These are phyloP conservation scores for Toxotes jaculatrix DNA, from an alignment of 2,113 vertebrate species.

Conservation along the genomic window DNA sequence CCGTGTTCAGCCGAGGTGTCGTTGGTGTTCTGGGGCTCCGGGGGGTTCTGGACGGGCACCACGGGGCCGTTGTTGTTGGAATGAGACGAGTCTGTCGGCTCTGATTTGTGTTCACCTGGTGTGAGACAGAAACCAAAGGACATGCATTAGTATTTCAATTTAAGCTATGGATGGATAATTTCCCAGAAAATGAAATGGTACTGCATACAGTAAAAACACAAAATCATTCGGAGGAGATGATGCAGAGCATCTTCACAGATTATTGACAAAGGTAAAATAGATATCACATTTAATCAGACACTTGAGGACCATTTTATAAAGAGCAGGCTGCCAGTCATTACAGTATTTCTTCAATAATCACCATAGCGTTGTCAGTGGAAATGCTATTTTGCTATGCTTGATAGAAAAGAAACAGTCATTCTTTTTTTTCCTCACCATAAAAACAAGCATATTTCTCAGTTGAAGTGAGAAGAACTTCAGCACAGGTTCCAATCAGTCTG, in stretches of 20 bases:
- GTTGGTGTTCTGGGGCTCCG: constrained; percentile 41
- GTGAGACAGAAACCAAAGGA: background rate
- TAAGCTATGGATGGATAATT: background rate
- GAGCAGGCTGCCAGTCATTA: background rate
- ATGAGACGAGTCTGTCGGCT: constrained; percentile 53
- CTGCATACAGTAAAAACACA: background rate
- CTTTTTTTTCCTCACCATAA: background rate
- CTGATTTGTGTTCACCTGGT: constrained; percentile 69
- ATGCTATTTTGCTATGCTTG: background rate
- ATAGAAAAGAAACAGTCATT: background rate
- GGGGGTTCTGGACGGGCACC: constrained; percentile 38
- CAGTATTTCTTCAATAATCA: background rate
- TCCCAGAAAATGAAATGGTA: background rate
- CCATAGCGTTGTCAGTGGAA: too few relatives aligned
- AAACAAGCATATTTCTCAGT: constrained; percentile 5
- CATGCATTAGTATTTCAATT: background rate
- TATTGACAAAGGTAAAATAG: background rate
- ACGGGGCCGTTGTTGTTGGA: constrained; percentile 76
- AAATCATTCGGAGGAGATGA: too few relatives aligned
- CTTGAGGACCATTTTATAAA: too few relatives aligned
- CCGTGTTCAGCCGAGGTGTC: constrained; percentile 80
- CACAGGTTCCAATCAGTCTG: constrained; percentile 24
- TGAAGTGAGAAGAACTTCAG: constrained; percentile 31
- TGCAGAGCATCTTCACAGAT: too few relatives aligned
- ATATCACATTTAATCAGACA: background rate